Base-by-base conservation (phyloP, 2,113 vertebrate genomes). In the Natator depressus region DNA sequence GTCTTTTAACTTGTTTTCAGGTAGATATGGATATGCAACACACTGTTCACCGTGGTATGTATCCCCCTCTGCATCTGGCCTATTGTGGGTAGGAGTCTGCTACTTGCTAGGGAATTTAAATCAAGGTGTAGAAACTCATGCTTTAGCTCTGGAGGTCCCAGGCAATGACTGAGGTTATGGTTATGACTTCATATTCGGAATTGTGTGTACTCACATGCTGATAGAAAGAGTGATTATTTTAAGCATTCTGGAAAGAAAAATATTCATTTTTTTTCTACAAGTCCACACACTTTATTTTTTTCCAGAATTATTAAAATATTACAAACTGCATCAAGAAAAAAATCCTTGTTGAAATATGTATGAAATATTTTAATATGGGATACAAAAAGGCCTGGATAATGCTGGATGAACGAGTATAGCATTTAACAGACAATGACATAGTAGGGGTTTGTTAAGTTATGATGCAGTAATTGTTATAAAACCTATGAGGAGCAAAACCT, bases 21-120 rank as follows among this genome's bases (percentile, higher is more conserved):
- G 86, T 91, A 95, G 59, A 89, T 93, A 14, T 91, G 90, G 75
- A 49, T 69, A 65, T 91, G 86, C 92, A 93, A 76, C 91, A 81
- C 88, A 49, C 87, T 79, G 65, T 49, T 96, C 42, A 3, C 65
- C 53, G 19, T 35, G 81, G 50, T 92, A 0, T 91, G 84, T 47
- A 29, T 92, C 91, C 87, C 55, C 20, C 75, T 82, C 90, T 31
- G 84, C 89, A 81, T 95, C 95, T 97, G 96, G 95, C 80, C 91
- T 87, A 1, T 75, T 95, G 89, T 84, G 89, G 97, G 96, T 96
- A 97, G 95, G 96, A 97, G 78, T 24, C 13, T 17, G 80, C 85
- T 97, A 93, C 95, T 93, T 95, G 95, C 90, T 95, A 16, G 65
- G 79, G 42, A 95, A 92, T 93, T 96, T 97, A 95, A 95, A 47